Percentiles rank a stretch among this genome's conserved stretches.
Evolutionary conservation across 2,888 invertebrate genomes (phyloP).

Genomic region (Drepana falcataria): DNA sequence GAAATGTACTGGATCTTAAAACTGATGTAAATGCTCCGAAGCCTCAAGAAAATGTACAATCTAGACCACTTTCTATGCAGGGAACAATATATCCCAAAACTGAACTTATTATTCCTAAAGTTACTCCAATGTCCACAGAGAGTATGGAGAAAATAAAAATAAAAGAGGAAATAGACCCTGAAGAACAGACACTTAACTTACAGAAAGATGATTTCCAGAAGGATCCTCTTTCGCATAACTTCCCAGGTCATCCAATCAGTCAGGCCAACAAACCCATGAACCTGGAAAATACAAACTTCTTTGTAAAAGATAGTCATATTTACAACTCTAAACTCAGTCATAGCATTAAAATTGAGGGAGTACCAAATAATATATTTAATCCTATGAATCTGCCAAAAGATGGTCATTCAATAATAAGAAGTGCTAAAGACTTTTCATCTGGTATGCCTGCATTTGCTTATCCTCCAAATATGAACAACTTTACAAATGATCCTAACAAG

Average conservation of each 20-base stretch:
- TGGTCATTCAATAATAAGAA: slow-evolving; percentile 63
- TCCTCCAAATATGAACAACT: slow-evolving; percentile 54
- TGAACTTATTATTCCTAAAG: slow-evolving; percentile 81
- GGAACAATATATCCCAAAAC: slow-evolving; percentile 73
- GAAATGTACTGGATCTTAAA: slow-evolving; percentile 61
- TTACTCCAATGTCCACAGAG: slow-evolving; percentile 75
- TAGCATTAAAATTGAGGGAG: slow-evolving; percentile 68
- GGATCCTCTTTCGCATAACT: slow-evolving; percentile 68
- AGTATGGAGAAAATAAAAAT: slow-evolving; percentile 71
- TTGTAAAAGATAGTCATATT: slow-evolving; percentile 68
- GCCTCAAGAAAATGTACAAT: slow-evolving; percentile 47
- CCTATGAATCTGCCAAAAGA: slow-evolving; percentile 68
- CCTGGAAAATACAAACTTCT: slow-evolving; percentile 69
- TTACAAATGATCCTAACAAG: slow-evolving; percentile 61
- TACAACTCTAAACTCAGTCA: slow-evolving; percentile 66
- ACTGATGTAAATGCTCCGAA: slow-evolving; percentile 50
- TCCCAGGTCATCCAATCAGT: slow-evolving; percentile 54
- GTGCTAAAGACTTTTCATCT: slow-evolving; percentile 60
- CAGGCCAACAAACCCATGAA: slow-evolving; percentile 65
- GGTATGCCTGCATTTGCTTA: slow-evolving; percentile 64
- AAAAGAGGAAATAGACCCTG: slow-evolving; percentile 71
- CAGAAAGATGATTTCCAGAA: slow-evolving; percentile 70
- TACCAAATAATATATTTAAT: slow-evolving; percentile 61
- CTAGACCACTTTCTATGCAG: slow-evolving; percentile 43
- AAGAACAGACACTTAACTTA: slow-evolving; percentile 59